A percentile compares a stretch with the other conserved stretches of the same genome.
Evolutionary conservation across 2,888 invertebrate genomes (phyloP).

Genomic region (Patella caerulea): DNA sequence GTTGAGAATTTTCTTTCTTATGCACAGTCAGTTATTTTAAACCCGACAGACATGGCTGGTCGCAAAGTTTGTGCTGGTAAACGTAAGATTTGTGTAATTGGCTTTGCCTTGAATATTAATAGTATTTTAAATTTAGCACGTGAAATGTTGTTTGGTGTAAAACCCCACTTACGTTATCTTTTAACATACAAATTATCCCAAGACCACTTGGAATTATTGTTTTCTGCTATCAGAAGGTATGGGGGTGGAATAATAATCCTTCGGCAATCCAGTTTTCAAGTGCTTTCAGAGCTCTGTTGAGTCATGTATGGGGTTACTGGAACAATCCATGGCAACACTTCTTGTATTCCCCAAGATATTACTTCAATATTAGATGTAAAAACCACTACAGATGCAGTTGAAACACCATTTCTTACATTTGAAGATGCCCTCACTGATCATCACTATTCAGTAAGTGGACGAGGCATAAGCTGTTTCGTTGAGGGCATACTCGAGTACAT

Average conservation of each 20-base stretch:
- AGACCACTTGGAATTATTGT: slow-evolving; percentile 19
- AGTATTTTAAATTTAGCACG: neutral
- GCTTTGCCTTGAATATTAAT: slow-evolving; percentile 14
- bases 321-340: neutral
- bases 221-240: slow-evolving; percentile 11
- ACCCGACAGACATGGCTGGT: slow-evolving; percentile 10
- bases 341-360: neutral
- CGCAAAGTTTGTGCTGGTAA: slow-evolving; percentile 1
- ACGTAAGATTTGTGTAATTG: slow-evolving; percentile 14
- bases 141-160: neutral
- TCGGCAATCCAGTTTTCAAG: slow-evolving; percentile 11
- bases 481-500: neutral
- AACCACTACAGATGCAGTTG: neutral
- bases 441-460: neutral
- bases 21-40: neutral
- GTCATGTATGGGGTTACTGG: slow-evolving; percentile 15
- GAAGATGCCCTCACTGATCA: neutral
- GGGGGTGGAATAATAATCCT: slow-evolving; percentile 20
- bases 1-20: neutral
- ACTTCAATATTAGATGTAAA: neutral
- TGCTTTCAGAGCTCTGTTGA: slow-evolving; percentile 12
- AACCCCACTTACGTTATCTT: neutral
- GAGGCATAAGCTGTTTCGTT: neutral
- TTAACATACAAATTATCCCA: slow-evolving; percentile 19
- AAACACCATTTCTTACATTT: neutral